Conservation (phyloP, 2,113 vertebrate genomes). For the Calonectris borealis region DNA sequence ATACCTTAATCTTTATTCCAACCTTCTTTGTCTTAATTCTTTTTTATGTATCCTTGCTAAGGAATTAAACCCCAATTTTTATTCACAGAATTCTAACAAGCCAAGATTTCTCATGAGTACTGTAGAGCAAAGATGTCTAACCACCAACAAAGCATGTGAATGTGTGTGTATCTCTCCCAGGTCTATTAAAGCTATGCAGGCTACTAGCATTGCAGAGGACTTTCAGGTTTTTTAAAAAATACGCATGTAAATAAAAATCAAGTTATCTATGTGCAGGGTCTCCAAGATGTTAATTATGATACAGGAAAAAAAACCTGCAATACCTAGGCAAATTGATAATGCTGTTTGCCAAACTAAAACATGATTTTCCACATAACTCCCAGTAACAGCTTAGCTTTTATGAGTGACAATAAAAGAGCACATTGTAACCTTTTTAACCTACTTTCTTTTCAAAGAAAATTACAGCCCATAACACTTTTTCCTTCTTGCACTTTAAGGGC, state of each 20-base stretch:
- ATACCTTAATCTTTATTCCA: background rate
- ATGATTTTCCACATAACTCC: background rate
- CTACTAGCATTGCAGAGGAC: background rate
- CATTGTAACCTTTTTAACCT: conserved; percentile 19
- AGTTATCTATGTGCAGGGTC: background rate
- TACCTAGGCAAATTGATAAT: background rate
- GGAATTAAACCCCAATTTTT: background rate
- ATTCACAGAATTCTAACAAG: background rate
- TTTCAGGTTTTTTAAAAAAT: no score
- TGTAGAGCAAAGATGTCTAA: background rate
- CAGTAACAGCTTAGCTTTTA: background rate
- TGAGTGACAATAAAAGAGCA: background rate
- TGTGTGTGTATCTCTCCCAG: background rate
- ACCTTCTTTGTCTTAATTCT: background rate
- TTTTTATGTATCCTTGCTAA: background rate
- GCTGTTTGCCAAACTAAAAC: background rate
- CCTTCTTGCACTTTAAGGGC: background rate
- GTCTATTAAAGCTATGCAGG: background rate
- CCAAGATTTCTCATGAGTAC: background rate
- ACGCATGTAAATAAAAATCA: background rate
- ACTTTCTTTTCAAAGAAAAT: conserved; percentile 1
- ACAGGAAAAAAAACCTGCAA: background rate
- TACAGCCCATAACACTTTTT: background rate
- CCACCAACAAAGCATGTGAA: rapidly evolving
- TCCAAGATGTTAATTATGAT: background rate